Conservation (phyloP, 1,140 invertebrate genomes). For the Tachypleus tridentatus region DNA sequence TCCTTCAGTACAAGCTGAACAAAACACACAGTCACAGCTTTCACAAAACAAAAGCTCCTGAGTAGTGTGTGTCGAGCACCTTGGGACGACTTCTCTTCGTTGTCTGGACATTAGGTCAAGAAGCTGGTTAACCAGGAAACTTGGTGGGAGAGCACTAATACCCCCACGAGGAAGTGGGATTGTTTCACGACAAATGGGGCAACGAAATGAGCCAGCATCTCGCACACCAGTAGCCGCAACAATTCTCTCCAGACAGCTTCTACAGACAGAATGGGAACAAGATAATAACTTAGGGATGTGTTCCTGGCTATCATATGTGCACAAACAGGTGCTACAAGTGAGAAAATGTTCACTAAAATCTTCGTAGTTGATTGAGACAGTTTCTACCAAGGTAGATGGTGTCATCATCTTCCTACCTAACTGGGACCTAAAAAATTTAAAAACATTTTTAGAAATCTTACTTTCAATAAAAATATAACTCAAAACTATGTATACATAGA, state of each 20-base stretch:
- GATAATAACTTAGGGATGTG: conserved; percentile 85
- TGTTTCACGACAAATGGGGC: conserved; percentile 86
- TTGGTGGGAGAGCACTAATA: conserved; percentile 74
- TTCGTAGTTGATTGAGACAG: conserved; percentile 53
- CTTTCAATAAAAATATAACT: too few species aligned
- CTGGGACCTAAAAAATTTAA: too few species aligned
- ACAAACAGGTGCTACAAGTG: conserved; percentile 89
- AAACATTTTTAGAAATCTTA: too few species aligned
- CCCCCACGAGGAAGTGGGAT: conserved; percentile 82
- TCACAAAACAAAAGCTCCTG: conserved; percentile 88
- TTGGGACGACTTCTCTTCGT: conserved; percentile 54
- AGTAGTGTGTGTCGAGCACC: conserved; percentile 66
- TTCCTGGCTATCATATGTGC: conserved; percentile 65
- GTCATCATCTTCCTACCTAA: too few species aligned
- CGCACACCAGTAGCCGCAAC: conserved; percentile 49
- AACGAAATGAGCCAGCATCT: conserved; percentile 68
- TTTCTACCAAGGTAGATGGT: too few species aligned
- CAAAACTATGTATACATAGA: too few species aligned
- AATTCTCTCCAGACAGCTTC: conserved; percentile 77
- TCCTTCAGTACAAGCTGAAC: conserved; percentile 52
- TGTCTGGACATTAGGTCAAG: conserved; percentile 85
- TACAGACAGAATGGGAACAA: conserved; percentile 87
- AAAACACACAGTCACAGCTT: conserved; percentile 90
- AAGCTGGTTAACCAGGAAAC: conserved; percentile 88
- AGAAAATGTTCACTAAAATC: conserved; percentile 96